These are phyloP conservation scores for Chrysomela aeneicollis DNA, from an alignment of 2,888 invertebrate species.

Conservation along the genomic window DNA sequence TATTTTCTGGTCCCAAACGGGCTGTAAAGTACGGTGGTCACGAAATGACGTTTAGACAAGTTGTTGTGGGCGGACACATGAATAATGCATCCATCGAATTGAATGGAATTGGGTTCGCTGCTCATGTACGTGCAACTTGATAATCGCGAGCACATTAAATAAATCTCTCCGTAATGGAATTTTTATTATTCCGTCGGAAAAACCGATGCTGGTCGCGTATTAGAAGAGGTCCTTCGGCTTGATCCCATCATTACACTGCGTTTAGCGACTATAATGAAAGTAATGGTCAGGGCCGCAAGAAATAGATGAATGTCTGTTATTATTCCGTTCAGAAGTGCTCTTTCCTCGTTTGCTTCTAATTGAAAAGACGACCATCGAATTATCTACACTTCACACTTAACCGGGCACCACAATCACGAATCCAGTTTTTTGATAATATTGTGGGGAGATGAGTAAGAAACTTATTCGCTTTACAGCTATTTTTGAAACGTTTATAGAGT, in stretches of 20 bases:
- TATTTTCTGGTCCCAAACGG: constrained; percentile 21
- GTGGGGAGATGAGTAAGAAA: no score
- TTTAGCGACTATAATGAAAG: constrained; percentile 43
- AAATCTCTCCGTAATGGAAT: not conserved
- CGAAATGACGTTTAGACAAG: constrained; percentile 37
- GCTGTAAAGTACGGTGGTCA: constrained; percentile 28
- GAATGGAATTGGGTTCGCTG: constrained; percentile 38
- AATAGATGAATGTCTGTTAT: constrained; percentile 51
- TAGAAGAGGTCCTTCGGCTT: no score
- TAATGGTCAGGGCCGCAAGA: constrained; percentile 51
- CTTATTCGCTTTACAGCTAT: no score
- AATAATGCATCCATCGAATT: constrained; percentile 44
- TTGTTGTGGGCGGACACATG: constrained; percentile 34
- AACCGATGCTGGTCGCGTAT: no score
- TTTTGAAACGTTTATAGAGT: no score
- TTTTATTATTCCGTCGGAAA: no score
- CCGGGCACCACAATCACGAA: not conserved
- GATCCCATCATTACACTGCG: not conserved
- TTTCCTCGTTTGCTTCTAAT: constrained; percentile 32
- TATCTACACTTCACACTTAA: not conserved
- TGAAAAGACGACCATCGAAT: constrained; percentile 28
- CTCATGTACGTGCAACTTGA: not conserved
- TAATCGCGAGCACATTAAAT: not conserved
- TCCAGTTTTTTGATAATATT: no score
- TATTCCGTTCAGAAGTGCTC: constrained; percentile 48